Percentiles rank a stretch among this genome's conserved stretches.
phyloP scores from a whole-genome alignment of 2,797 vertebrate species.

The Mormyrus proboscirostris region DNA sequence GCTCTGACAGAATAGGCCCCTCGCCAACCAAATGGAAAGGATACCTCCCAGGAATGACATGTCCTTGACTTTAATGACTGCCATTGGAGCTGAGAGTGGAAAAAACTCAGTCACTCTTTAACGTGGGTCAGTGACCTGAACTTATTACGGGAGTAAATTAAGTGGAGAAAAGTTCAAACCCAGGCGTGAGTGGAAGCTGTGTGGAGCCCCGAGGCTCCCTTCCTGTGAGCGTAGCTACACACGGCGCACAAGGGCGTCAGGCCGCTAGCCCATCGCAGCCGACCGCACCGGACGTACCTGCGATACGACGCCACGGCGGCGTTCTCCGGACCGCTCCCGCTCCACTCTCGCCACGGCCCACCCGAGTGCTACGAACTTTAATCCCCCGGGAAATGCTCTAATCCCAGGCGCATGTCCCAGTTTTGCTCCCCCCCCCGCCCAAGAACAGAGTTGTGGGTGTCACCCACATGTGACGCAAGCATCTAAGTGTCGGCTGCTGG shows the following conservation, averaged over 20 bases:
- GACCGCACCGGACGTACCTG: conserved; percentile 44
- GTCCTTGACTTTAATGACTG: neutral
- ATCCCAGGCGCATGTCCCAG: conserved; percentile 68
- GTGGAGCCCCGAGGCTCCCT: neutral
- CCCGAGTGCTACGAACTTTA: conserved; percentile 48
- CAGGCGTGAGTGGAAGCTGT: neutral
- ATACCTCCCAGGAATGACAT: neutral
- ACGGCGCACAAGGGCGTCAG: neutral
- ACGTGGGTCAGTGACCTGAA: conserved; percentile 19
- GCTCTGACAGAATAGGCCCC: neutral
- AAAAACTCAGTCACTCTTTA: conserved; percentile 22
- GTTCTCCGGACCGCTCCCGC: conserved; percentile 27
- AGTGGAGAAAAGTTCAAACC: neutral
- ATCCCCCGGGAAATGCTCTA: conserved; percentile 67
- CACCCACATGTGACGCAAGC: conserved; percentile 20
- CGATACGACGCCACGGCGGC: conserved; percentile 43
- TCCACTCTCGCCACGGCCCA: conserved; percentile 26
- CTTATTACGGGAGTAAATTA: conserved; percentile 17
- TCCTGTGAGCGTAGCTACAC: neutral
- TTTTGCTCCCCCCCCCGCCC: conserved; percentile 29
- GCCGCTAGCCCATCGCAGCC: neutral
- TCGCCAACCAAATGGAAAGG: neutral
- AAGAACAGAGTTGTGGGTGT: conserved; percentile 16
- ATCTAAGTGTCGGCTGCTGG: conserved; percentile 16
- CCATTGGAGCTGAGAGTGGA: conserved; percentile 10